phyloP scores from a whole-genome alignment of 2,113 vertebrate genomes.

The Acanthochromis polyacanthus region DNA sequence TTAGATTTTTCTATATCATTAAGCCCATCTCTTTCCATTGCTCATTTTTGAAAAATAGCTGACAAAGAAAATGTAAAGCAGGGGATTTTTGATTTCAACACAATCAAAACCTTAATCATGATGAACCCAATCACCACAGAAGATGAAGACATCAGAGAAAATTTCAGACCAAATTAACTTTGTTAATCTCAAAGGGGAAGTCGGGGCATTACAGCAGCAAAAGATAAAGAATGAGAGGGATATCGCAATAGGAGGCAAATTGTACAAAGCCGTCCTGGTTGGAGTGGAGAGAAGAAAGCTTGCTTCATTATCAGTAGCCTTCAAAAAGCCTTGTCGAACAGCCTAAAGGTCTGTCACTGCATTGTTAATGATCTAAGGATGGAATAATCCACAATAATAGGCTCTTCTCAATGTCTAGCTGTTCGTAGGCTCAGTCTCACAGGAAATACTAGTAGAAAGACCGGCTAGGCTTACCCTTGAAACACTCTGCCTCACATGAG shows the following conservation, averaged over 20 bases:
- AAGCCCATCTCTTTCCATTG: not conserved
- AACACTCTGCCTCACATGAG: not conserved
- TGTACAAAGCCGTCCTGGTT: not conserved
- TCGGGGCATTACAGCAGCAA: not conserved
- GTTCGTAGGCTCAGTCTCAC: not conserved
- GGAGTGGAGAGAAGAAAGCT: not conserved
- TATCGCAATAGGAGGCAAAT: not conserved
- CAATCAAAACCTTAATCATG: not conserved
- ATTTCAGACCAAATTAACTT: not conserved
- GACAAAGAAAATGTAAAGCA: not conserved
- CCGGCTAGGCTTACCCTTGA: not conserved
- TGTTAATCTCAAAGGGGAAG: not conserved
- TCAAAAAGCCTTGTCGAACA: constrained; percentile 33
- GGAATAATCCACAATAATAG: constrained; percentile 9
- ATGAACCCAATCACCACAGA: constrained; percentile 1
- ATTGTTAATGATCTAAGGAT: not conserved
- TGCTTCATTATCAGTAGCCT: constrained; percentile 25
- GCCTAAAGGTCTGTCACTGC: constrained; percentile 6
- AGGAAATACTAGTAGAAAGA: not conserved
- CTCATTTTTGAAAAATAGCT: not conserved
- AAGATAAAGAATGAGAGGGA: constrained; percentile 8
- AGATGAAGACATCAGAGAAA: not conserved
- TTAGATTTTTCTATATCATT: too few species aligned
- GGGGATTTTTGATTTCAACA: not conserved
- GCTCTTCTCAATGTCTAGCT: not conserved